Conservation (phyloP, 2,113 vertebrate genomes). For the Megaleporinus macrocephalus region DNA sequence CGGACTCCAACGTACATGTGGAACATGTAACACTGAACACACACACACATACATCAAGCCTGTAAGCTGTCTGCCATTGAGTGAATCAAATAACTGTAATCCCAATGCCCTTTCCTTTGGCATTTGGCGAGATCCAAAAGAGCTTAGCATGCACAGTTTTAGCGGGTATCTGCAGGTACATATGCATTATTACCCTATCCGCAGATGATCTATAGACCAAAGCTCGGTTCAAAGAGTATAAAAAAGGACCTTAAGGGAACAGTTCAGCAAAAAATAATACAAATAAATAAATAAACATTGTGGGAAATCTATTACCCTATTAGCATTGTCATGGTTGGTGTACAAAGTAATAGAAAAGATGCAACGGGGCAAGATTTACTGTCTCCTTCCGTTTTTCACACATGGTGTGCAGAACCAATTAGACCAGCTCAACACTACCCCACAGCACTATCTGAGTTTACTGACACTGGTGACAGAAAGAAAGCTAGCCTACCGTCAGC, state of each 20-base stretch:
- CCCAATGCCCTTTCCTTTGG: background rate
- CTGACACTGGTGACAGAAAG: background rate
- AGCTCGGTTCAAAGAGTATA: background rate
- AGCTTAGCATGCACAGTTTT: background rate
- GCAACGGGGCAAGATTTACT: background rate
- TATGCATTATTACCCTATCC: background rate
- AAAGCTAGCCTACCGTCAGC: conserved; percentile 85
- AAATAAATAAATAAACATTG: too few species aligned
- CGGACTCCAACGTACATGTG: conserved; percentile 98
- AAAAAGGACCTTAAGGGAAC: background rate
- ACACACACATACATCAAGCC: background rate
- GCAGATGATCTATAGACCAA: background rate
- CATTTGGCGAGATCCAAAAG: background rate
- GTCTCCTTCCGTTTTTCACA: background rate
- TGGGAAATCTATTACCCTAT: too few species aligned
- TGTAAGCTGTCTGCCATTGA: background rate
- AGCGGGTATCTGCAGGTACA: background rate
- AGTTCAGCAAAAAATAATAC: background rate
- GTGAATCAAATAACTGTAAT: background rate
- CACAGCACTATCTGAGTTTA: background rate
- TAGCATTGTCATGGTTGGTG: too few species aligned
- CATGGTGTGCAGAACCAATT: background rate
- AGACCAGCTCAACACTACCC: background rate
- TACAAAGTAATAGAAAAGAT: background rate
- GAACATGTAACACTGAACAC: conserved; percentile 93